A percentile compares a stretch with the other conserved stretches of the same genome.
phyloP scores from a whole-genome alignment of 2,113 vertebrate genomes.

The Penelope pileata region DNA sequence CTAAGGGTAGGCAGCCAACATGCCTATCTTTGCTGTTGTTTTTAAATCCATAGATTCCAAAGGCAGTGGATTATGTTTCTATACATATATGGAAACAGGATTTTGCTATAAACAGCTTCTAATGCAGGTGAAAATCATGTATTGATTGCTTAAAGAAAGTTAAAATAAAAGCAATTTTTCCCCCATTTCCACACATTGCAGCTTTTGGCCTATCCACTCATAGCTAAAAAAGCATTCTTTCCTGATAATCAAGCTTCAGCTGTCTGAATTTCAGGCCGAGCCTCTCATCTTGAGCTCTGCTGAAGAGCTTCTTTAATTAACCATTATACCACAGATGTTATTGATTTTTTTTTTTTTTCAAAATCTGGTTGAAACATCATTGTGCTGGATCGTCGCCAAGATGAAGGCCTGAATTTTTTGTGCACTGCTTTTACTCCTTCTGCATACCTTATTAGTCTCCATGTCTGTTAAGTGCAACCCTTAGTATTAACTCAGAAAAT shows the following conservation, averaged over 20 bases:
- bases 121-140: conserved; percentile 79
- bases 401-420: conserved; percentile 87
- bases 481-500: conserved; percentile 96
- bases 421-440: conserved; percentile 86
- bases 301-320: conserved; percentile 99
- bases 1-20: conserved; percentile 9
- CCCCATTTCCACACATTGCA: conserved; percentile 86
- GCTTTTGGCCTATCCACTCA: conserved; percentile 96
- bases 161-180: conserved; percentile 83
- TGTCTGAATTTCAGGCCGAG: conserved; percentile 94
- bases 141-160: conserved; percentile 85
- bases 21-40: conserved; percentile 24
- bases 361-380: conserved; percentile 94
- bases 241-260: conserved; percentile 99
- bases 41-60: conserved; percentile 53
- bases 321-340: conserved; percentile 99
- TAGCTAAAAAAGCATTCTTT: conserved; percentile 98
- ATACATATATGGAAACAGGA: conserved; percentile 58
- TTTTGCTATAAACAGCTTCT: conserved; percentile 65
- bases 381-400: conserved; percentile 94
- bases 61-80: conserved; percentile 68
- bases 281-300: conserved; percentile 95
- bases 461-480: conserved; percentile 93
- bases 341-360: conserved; percentile 89
- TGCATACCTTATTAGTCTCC: conserved; percentile 99